Percentiles rank a stretch among this genome's conserved stretches.
Conservation (phyloP, 1,140 invertebrate species). For the Trichogramma pretiosum region DNA sequence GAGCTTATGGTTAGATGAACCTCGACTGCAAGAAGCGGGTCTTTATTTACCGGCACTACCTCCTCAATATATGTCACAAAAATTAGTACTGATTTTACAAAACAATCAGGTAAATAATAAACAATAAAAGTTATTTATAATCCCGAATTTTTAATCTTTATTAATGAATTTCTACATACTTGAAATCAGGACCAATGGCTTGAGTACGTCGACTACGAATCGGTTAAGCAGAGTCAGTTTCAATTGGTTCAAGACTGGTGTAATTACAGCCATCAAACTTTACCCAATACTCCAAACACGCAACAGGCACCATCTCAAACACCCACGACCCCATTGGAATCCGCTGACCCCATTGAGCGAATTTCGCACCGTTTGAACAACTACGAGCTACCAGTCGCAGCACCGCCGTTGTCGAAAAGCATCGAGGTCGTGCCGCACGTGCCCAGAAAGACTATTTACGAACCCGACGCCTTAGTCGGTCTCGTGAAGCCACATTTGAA, state of each 20-base stretch:
- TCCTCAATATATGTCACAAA: constrained; percentile 57
- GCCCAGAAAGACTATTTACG: constrained; percentile 33
- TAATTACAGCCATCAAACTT: constrained; percentile 22
- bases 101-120: constrained; percentile 41
- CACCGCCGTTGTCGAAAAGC: constrained; percentile 37
- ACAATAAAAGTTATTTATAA: not conserved
- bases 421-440: constrained; percentile 24
- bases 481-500: constrained; percentile 48
- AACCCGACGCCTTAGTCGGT: constrained; percentile 28
- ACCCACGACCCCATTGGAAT: constrained; percentile 23
- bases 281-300: not conserved
- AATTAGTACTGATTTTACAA: constrained; percentile 47
- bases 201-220: constrained; percentile 56
- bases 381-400: constrained; percentile 53
- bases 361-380: constrained; percentile 51
- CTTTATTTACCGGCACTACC: constrained; percentile 66
- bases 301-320: constrained; percentile 17
- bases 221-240: constrained; percentile 46
- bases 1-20: constrained; percentile 70
- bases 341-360: constrained; percentile 43
- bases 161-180: not conserved
- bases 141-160: constrained; percentile 2
- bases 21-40: constrained; percentile 58
- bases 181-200: constrained; percentile 50
- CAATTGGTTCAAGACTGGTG: constrained; percentile 46